Base-by-base conservation (phyloP, 2,113 vertebrate genomes). In the Cottus gobio region DNA sequence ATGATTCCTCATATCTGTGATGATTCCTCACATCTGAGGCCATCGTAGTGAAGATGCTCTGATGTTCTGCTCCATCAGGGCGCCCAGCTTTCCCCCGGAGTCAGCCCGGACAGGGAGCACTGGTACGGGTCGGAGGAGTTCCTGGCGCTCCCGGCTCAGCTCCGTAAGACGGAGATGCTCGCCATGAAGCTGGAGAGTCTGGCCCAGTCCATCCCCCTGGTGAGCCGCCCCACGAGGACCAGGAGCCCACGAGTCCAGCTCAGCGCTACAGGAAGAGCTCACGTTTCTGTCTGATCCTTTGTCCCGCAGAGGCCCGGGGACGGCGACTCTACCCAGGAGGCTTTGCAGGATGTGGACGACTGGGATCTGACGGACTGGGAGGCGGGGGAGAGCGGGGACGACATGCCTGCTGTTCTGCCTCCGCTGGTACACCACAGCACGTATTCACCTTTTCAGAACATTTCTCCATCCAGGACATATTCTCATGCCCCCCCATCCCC, bases 101-200 rank as follows among this genome's bases (percentile, higher is more conserved):
- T 34, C 67, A 90, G 80, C 64, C 82, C 86, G 12, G 90, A 91
- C 46, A 82, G 75, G 61, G 89, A 92, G 37, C 91, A 93, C 68
- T 99, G 97, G 97, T 99, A 96, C 37, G 98, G 97, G 9, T 99
- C 97, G 0, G 98, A 99, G 46, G 98, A 99, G 87, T 99, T 99
- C 90, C 93, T 99, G 84, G 97, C 98, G 0, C 96, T 99, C 48
- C 98, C 98, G 1, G 95, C 96, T 44, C 97, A 99, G 80, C 96
- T 99, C 37, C 97, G 90, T 31, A 95, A 99, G 92, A 97, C 97
- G 0, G 98, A 99, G 94, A 94, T 97, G 64, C 90, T 99, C 79
- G 95, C 97, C 16, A 85, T 97, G 92, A 97, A 98, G 70, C 89
- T 99, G 82, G 98, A 98, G 75, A 97, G 94, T 72, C 91, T 99